Evolutionary conservation across 2,113 vertebrate genomes (phyloP).

Genomic region (Heliornis fulica): DNA sequence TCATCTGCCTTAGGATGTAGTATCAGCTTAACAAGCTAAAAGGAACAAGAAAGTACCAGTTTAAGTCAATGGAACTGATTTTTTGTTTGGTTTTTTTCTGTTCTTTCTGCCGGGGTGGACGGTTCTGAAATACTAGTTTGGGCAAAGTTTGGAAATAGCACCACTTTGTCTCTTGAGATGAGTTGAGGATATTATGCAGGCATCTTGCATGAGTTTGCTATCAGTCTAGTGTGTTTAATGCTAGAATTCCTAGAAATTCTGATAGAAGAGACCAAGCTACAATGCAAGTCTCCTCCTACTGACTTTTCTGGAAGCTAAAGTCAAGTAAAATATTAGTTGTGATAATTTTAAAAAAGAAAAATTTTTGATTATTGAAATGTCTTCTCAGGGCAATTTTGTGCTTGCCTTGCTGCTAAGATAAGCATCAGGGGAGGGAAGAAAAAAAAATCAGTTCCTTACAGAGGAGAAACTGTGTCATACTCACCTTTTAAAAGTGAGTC

Average conservation of each 20-base stretch:
- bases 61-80: neutral
- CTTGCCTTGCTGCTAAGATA: slow-evolving; percentile 23
- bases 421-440: neutral
- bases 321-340: slow-evolving; percentile 2
- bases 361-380: slow-evolving; percentile 31
- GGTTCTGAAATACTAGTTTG: neutral
- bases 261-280: neutral
- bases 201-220: neutral
- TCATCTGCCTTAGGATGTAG: neutral
- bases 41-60: neutral
- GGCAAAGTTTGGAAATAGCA: neutral
- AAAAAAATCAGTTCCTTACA: slow-evolving; percentile 10
- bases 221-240: neutral
- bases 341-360: slow-evolving; percentile 3
- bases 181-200: neutral
- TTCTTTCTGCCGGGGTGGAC: neutral
- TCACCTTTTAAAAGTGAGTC: slow-evolving; percentile 47
- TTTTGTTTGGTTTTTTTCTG: neutral
- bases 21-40: neutral
- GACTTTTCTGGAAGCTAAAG: slow-evolving; percentile 5
- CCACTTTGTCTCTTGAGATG: neutral
- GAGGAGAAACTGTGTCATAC: slow-evolving; percentile 51
- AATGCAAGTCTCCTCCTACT: neutral
- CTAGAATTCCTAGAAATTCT: neutral
- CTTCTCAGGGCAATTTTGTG: slow-evolving; percentile 22